A percentile compares a stretch with the other conserved stretches of the same genome.
Evolutionary conservation across 2,888 invertebrate species (phyloP).

Genomic region (Acholoe squamosa): DNA sequence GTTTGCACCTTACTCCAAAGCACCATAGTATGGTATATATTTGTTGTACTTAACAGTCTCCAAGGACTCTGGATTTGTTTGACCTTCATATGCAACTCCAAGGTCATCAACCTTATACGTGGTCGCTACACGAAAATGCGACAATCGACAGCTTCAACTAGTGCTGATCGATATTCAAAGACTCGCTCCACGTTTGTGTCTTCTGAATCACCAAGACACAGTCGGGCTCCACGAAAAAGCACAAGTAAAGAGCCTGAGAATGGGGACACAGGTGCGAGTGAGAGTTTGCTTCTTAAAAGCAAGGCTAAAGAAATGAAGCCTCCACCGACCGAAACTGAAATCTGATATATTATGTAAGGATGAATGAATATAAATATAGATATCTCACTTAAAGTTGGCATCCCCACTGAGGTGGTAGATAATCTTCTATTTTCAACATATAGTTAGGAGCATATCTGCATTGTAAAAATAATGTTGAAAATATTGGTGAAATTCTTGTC

Average conservation of each 20-base stretch:
- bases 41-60: slow-evolving; percentile 62
- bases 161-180: background rate
- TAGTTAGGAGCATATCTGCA: too few relatives aligned
- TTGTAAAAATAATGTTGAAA: too few relatives aligned
- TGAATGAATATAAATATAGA: too few relatives aligned
- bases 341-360: too few relatives aligned
- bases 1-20: slow-evolving; percentile 40
- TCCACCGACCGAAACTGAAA: too few relatives aligned
- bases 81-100: slow-evolving; percentile 43
- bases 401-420: too few relatives aligned
- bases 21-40: slow-evolving; percentile 62
- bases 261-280: background rate
- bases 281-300: background rate
- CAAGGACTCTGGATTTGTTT: slow-evolving; percentile 65
- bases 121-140: background rate
- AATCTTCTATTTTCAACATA: too few relatives aligned
- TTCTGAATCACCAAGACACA: background rate
- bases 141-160: background rate
- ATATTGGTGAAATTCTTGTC: too few relatives aligned
- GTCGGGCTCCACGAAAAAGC: background rate
- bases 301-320: too few relatives aligned
- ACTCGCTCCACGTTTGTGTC: slow-evolving; percentile 36
- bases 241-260: background rate
- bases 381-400: too few relatives aligned
- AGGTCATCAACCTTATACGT: slow-evolving; percentile 49